Evolutionary conservation across 2,888 invertebrate genomes (phyloP).

Genomic region (Hipparchia semele): DNA sequence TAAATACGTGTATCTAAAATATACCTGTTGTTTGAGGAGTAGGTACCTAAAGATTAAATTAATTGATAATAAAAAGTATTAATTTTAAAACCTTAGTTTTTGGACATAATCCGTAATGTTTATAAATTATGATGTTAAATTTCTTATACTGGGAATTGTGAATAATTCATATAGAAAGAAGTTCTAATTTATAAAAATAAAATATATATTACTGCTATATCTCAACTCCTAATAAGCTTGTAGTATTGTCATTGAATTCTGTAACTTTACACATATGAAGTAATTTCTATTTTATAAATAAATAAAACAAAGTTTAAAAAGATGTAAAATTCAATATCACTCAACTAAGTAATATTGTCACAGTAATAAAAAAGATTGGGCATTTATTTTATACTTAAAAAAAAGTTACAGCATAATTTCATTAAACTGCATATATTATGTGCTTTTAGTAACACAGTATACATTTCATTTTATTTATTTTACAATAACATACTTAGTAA

Average conservation of each 20-base stretch:
- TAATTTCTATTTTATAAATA: neutral
- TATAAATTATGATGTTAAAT: neutral
- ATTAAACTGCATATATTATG: neutral
- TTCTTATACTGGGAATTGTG: constrained; percentile 12
- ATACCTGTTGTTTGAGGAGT: too few species aligned
- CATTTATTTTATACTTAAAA: neutral
- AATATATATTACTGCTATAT: constrained; percentile 17
- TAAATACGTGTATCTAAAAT: too few species aligned
- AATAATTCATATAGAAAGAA: constrained; percentile 22
- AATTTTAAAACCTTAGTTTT: too few species aligned
- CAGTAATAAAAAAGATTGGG: neutral
- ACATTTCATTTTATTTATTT: neutral
- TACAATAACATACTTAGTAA: neutral
- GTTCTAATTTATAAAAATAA: constrained; percentile 17
- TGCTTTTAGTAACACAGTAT: neutral
- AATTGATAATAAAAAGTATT: too few species aligned
- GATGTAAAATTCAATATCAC: neutral
- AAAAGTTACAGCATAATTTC: neutral
- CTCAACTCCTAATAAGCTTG: constrained; percentile 51
- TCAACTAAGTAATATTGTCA: neutral
- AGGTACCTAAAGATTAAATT: too few species aligned
- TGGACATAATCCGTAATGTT: neutral
- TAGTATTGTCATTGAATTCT: constrained; percentile 55
- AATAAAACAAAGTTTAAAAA: neutral
- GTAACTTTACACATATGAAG: neutral